A percentile compares a stretch with the other conserved stretches of the same genome.
Evolutionary conservation across 2,797 vertebrate species (phyloP).

Genomic region (Sebastes minor): DNA sequence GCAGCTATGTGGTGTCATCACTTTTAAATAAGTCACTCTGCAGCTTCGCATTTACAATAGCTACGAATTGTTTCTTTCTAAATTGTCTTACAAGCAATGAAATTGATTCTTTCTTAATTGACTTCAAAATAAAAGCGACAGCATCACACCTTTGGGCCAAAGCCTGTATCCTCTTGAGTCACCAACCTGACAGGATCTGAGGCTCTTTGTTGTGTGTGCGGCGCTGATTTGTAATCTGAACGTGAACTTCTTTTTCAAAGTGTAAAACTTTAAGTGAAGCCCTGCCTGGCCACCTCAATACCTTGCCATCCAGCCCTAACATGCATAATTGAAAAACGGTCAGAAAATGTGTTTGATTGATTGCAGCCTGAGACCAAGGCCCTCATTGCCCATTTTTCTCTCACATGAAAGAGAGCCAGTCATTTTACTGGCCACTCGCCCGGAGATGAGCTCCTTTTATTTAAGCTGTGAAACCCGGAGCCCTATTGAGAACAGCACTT

Average conservation of each 20-base stretch:
- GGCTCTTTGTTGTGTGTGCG: not conserved
- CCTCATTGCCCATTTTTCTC: conserved; percentile 48
- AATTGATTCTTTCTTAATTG: conserved; percentile 9
- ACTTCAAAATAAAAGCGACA: conserved; percentile 2
- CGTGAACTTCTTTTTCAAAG: conserved; percentile 21
- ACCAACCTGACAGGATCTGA: not conserved
- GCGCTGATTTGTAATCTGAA: conserved; percentile 16
- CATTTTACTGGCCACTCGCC: conserved; percentile 65
- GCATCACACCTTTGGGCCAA: not conserved
- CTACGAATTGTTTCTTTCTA: not conserved
- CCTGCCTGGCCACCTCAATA: conserved; percentile 16
- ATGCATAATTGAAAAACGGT: conserved; percentile 67
- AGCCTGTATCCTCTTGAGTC: not conserved
- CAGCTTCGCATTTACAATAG: conserved; percentile 13
- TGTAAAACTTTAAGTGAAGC: conserved; percentile 34
- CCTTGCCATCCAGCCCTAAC: conserved; percentile 38
- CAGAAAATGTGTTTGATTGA: conserved; percentile 69
- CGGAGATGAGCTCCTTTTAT: conserved; percentile 63
- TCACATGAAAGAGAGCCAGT: conserved; percentile 59
- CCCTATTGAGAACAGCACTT: conserved; percentile 55
- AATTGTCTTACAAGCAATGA: conserved; percentile 12
- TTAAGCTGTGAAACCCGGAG: conserved; percentile 60
- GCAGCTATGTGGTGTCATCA: conserved; percentile 2
- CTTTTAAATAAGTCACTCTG: conserved; percentile 19
- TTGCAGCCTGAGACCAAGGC: conserved; percentile 60